These are phyloP conservation scores for Ictalurus furcatus DNA, from an alignment of 2,113 vertebrate species.

Conservation along the genomic window DNA sequence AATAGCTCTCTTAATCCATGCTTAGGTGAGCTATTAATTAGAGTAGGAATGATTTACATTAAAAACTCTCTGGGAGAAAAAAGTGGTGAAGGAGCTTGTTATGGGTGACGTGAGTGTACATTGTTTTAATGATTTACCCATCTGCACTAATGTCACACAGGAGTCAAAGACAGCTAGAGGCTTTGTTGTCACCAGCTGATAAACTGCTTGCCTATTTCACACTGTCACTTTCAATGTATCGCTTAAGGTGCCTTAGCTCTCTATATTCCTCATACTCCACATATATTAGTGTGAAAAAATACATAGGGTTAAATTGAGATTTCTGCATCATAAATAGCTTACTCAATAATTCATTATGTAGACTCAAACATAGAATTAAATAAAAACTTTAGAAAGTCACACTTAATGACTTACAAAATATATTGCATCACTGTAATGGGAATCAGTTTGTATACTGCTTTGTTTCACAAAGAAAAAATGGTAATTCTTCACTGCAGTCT, in stretches of 20 bases:
- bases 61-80: background rate
- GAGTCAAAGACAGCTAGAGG: background rate
- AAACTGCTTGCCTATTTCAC: background rate
- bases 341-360: background rate
- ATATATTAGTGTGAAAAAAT: background rate
- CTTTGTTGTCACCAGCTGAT: slow-evolving; percentile 11
- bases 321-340: background rate
- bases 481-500: slow-evolving; percentile 26
- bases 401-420: background rate
- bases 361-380: background rate
- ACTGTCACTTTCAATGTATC: background rate
- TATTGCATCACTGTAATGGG: background rate
- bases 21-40: background rate
- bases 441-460: background rate
- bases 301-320: background rate
- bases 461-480: background rate
- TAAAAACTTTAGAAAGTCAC: background rate
- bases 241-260: background rate
- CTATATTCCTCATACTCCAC: background rate
- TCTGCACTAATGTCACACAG: slow-evolving; percentile 2
- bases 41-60: background rate
- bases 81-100: background rate
- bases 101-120: background rate
- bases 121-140: background rate
- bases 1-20: background rate